These are phyloP conservation scores for Dolomedes plantarius DNA, from an alignment of 2,888 invertebrate genomes.

Conservation along the genomic window DNA sequence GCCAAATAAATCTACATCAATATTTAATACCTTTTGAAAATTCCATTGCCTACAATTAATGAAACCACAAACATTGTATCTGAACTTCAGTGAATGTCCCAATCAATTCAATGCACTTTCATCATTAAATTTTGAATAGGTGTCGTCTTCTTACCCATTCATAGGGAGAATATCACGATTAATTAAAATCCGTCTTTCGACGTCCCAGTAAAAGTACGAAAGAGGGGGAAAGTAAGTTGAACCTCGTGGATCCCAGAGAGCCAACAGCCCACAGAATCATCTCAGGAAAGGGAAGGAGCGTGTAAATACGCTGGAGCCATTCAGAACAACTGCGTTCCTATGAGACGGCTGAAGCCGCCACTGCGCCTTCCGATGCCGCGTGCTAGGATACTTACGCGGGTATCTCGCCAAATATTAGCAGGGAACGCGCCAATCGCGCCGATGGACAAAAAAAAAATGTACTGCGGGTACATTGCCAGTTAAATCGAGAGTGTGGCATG, in stretches of 20 bases:
- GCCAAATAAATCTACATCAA: background rate
- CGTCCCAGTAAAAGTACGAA: slow-evolving; percentile 1
- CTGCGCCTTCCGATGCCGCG: slow-evolving; percentile 11
- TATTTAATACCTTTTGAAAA: too few relatives aligned
- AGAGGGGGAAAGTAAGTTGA: background rate
- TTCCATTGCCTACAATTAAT: background rate
- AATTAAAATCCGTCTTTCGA: background rate
- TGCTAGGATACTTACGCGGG: background rate
- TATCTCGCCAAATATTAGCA: slow-evolving; percentile 1
- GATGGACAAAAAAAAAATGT: background rate
- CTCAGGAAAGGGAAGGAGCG: background rate
- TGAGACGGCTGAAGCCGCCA: slow-evolving; percentile 24
- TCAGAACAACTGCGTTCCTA: slow-evolving; percentile 34
- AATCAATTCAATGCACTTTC: background rate
- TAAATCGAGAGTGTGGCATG: too few relatives aligned
- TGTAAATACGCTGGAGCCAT: slow-evolving; percentile 29
- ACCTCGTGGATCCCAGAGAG: slow-evolving; percentile 35
- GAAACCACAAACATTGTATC: background rate
- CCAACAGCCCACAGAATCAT: background rate
- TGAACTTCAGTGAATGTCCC: background rate
- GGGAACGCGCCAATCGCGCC: slow-evolving; percentile 39
- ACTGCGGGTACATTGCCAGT: background rate
- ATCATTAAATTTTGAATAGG: too few relatives aligned
- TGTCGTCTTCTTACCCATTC: too few relatives aligned
- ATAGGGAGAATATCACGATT: background rate